Conservation (phyloP, 2,888 invertebrate species). For the Ariolimax columbianus region DNA sequence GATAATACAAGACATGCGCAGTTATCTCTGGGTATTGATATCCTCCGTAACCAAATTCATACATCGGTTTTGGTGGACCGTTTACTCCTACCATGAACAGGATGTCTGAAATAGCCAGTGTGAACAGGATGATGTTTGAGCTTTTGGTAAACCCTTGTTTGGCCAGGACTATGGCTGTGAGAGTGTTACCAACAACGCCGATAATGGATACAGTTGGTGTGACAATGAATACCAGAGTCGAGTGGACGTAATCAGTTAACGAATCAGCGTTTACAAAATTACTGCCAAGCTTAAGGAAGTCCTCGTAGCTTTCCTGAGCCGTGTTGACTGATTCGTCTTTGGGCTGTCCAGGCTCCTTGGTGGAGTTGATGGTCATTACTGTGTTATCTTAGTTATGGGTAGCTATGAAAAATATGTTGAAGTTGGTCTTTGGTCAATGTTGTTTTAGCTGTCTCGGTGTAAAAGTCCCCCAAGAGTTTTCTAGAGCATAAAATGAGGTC, state of each 20-base stretch:
- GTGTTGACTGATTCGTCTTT: too few relatives aligned
- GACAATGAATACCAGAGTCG: conserved; percentile 31
- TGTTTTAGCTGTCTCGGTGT: too few relatives aligned
- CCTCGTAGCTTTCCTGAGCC: too few relatives aligned
- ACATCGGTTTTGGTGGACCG: conserved; percentile 33
- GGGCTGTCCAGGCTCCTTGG: too few relatives aligned
- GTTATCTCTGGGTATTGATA: conserved; percentile 16
- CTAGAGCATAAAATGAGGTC: too few relatives aligned
- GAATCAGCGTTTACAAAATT: conserved; percentile 19
- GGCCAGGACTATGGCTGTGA: conserved; percentile 23
- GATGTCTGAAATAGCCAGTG: conserved; percentile 32
- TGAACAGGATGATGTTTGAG: conserved; percentile 30
- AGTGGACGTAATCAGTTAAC: conserved; percentile 7
- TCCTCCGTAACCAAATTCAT: conserved; percentile 31
- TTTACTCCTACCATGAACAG: conserved; percentile 35
- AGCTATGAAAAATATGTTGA: too few relatives aligned
- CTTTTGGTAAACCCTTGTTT: conserved; percentile 36
- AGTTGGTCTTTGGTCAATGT: too few relatives aligned
- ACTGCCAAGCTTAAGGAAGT: neutral
- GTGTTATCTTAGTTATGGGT: too few relatives aligned
- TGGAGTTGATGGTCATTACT: too few relatives aligned
- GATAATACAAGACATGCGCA: conserved; percentile 28
- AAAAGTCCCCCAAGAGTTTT: too few relatives aligned
- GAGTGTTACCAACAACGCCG: conserved; percentile 14
- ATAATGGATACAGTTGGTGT: conserved; percentile 31